A percentile compares a stretch with the other conserved stretches of the same genome.
These are phyloP conservation scores for Craterocephalus amniculus DNA, from an alignment of 2,797 vertebrate genomes.

Conservation along the genomic window DNA sequence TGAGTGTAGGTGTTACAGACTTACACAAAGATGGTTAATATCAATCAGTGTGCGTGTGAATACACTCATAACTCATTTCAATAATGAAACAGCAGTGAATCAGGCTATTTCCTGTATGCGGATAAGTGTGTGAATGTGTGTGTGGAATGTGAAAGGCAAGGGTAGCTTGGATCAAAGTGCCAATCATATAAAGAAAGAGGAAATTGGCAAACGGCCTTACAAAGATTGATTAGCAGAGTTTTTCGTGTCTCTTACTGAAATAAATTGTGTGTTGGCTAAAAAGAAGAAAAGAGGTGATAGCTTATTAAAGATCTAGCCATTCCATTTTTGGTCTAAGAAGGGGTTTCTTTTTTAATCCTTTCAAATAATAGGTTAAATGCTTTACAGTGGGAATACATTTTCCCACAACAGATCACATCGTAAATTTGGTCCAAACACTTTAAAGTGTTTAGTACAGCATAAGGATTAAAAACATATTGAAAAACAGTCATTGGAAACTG, in stretches of 20 bases:
- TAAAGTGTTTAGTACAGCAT: neutral
- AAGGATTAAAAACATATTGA: neutral
- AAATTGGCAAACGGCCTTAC: slow-evolving; percentile 43
- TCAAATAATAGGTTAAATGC: neutral
- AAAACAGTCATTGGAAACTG: neutral
- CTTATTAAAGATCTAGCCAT: slow-evolving; percentile 15
- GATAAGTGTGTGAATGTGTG: slow-evolving; percentile 41
- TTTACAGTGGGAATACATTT: slow-evolving; percentile 5
- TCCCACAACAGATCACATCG: neutral
- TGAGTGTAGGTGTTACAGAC: slow-evolving; percentile 68
- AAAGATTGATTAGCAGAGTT: slow-evolving; percentile 37
- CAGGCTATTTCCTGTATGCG: slow-evolving; percentile 63
- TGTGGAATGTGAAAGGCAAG: slow-evolving; percentile 46
- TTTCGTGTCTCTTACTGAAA: slow-evolving; percentile 28
- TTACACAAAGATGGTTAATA: slow-evolving; percentile 81
- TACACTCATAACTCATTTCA: slow-evolving; percentile 75
- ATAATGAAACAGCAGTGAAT: slow-evolving; percentile 78
- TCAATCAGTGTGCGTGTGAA: slow-evolving; percentile 79
- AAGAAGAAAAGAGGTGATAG: slow-evolving; percentile 4
- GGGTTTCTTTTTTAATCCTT: neutral
- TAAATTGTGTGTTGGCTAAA: slow-evolving; percentile 6
- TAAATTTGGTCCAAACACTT: slow-evolving; percentile 7
- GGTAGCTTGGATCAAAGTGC: slow-evolving; percentile 40
- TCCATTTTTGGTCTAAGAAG: slow-evolving; percentile 3
- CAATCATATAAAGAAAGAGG: slow-evolving; percentile 40